Evolutionary conservation across 2,888 invertebrate genomes (phyloP), one percentile per base, ranked within the genome.

Genomic region (Stegana nigrithorax): DNA sequence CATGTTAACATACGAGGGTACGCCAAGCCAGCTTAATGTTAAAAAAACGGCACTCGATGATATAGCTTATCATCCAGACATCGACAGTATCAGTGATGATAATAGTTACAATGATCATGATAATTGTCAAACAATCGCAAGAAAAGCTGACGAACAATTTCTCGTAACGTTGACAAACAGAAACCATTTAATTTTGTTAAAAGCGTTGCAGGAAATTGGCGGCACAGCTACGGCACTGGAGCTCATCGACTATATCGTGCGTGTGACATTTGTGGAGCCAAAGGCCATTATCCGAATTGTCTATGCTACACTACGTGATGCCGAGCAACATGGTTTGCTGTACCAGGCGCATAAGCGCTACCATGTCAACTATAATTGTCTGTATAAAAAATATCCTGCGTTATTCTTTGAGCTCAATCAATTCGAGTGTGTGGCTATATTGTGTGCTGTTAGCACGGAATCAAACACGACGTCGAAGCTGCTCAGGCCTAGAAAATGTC

Each of bases 121-220:
- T n/a, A n/a, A n/a, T n/a, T n/a, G n/a, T n/a, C n/a, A n/a, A n/a
- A n/a, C n/a, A n/a, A n/a, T n/a, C n/a, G n/a, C n/a, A n/a, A n/a
- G n/a, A n/a, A n/a, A n/a, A n/a, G n/a, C n/a, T n/a, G n/a, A n/a
- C n/a, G n/a, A n/a, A n/a, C n/a, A n/a, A n/a, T n/a, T n/a, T n/a
- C n/a, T n/a, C n/a, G n/a, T n/a, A n/a, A n/a, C n/a, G n/a, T n/a
- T n/a, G n/a, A n/a, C n/a, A n/a, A n/a, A n/a, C n/a, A n/a, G n/a
- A 36, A 36, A 47, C 23, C 21, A n/a, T 47, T 23, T 55, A 7
- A 55, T 55, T 21, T 1, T 55, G 2, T 55, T 55, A 4, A 55
- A 55, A 10, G 53, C 53, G 6, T 7, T 55, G 23, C 53, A 55
- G 21, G 53, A 55, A 14, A 17, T 55, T 32, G 53, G 53, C n/a